phyloP scores from a whole-genome alignment of 2,113 vertebrate species.

The Serranochromis macrocephalus region DNA sequence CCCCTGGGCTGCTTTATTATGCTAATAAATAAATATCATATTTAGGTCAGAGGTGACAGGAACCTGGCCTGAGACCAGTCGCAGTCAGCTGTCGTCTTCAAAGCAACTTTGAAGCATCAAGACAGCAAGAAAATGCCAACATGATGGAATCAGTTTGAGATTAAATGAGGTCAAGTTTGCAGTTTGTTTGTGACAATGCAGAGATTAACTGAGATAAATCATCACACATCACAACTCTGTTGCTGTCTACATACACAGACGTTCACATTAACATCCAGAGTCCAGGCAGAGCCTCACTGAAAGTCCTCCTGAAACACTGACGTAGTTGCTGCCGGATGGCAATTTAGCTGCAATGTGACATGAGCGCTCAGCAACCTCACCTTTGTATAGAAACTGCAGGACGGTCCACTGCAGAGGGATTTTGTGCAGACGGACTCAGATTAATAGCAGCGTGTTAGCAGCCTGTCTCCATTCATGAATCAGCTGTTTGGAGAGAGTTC shows the following conservation, averaged over 20 bases:
- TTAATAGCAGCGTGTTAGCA: not conserved
- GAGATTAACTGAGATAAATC: not conserved
- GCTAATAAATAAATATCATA: fast-evolving
- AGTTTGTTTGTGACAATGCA: not conserved
- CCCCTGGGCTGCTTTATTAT: not conserved
- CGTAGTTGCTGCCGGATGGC: not conserved
- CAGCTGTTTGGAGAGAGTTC: not conserved
- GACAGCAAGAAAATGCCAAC: not conserved
- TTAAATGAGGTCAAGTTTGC: not conserved
- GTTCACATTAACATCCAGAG: not conserved
- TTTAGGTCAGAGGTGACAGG: not conserved
- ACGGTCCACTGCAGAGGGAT: not conserved
- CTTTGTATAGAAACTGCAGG: not conserved
- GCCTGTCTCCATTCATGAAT: not conserved
- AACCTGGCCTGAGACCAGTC: not conserved
- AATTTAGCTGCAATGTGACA: not conserved
- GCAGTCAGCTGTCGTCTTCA: not conserved
- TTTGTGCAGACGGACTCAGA: not conserved
- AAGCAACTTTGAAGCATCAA: not conserved
- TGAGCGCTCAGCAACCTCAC: fast-evolving
- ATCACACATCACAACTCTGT: not conserved
- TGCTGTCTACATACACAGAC: not conserved
- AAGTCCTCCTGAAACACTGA: not conserved
- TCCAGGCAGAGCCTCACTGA: not conserved
- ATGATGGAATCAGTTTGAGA: not conserved